A percentile compares a stretch with the other conserved stretches of the same genome.
Evolutionary conservation across 2,113 vertebrate species (phyloP).

Genomic region (Melanostigma gelatinosum): DNA sequence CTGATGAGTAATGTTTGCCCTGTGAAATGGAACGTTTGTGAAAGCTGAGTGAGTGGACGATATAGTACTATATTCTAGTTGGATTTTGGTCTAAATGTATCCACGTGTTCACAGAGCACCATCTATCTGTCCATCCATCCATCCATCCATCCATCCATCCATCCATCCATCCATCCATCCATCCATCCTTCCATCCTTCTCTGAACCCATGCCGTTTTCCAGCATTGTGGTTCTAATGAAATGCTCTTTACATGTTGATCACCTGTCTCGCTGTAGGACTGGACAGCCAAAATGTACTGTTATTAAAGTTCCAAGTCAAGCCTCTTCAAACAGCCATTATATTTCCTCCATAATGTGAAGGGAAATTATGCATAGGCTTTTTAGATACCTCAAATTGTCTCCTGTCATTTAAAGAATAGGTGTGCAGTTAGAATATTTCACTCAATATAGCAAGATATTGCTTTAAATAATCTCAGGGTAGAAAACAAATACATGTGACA

Average conservation of each 20-base stretch:
- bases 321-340: not conserved
- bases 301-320: not conserved
- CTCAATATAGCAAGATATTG: not conserved
- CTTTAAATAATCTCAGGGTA: not conserved
- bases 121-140: not conserved
- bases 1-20: constrained; percentile 19
- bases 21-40: constrained; percentile 1
- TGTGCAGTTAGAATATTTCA: not conserved
- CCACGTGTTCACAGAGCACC: not conserved
- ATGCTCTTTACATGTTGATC: not conserved
- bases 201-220: not conserved
- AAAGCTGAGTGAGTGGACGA: not conserved
- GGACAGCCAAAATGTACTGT: not conserved
- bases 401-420: no score
- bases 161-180: not conserved
- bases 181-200: not conserved
- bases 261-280: not conserved
- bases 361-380: not conserved
- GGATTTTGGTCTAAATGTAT: not conserved
- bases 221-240: not conserved
- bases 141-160: not conserved
- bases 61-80: not conserved
- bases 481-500: not conserved
- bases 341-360: not conserved
- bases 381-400: no score